Base-by-base conservation (phyloP, 2,888 invertebrate genomes). In the Drosophila pseudotakahashii region DNA sequence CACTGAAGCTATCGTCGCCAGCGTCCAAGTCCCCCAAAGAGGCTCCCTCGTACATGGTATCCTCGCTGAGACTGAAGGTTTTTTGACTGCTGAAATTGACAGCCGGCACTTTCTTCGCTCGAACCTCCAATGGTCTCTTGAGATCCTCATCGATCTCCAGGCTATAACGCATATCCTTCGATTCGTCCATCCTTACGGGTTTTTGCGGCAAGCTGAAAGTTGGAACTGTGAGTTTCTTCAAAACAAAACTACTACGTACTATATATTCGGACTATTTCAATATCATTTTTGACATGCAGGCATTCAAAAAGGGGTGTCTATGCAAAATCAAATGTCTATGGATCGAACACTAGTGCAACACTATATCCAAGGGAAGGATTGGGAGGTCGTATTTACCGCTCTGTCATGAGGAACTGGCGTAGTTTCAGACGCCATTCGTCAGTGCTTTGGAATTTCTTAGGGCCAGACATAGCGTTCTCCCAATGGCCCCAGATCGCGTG, bases 361-460 rank as follows among this genome's bases (percentile, higher is more conserved):
- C 54, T 66, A 66, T 66, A 30, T 30, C 66, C 68, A 66, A 67
- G 50, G 19, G 14, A 23, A 48, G 34, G 16, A 34, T 34, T 39
- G 57, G 34, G 19, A 52, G 3, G 7, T 19, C 48, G 45, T 79
- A 90, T 81, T 90, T 91, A 91, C 91, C 92, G 90, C 77, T 91
- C 88, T 64, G 75, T 75, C 50, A 89, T 75, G 50, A 91, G 80
- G 75, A 85, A 85, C 34, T 83, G 82, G 60, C 85, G 89, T 66
- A 91, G 75, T 75, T 89, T 82, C 23, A 80, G 73, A 64, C 90
- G 85, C 91, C 92, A 92, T 73, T 81, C 82, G 52, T 88, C 86
- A 63, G 73, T 83, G 71, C 89, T 83, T 88, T 91, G 86, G 85
- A 90, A 91, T 84, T 90, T 89, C 79, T 89, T 89, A 75, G 90